These are phyloP conservation scores for Triplophysa yarkandensis DNA, from an alignment of 2,797 vertebrate species.

Conservation along the genomic window DNA sequence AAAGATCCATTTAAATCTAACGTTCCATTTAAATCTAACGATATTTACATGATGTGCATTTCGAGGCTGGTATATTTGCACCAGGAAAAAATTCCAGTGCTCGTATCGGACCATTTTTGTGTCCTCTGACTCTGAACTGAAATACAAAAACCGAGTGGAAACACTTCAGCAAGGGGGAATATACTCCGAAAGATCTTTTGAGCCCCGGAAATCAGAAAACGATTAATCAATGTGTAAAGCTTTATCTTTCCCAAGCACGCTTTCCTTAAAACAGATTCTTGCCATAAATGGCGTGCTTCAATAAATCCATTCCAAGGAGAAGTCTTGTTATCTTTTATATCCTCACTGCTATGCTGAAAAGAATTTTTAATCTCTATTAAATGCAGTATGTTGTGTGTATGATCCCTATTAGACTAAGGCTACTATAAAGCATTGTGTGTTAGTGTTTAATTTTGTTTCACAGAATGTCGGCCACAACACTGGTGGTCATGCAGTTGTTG, in stretches of 20 bases:
- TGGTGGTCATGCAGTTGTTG: no score
- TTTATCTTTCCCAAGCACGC: slow-evolving; percentile 35
- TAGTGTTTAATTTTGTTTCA: slow-evolving; percentile 30
- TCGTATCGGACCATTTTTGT: slow-evolving; percentile 1
- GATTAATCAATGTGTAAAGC: slow-evolving; percentile 25
- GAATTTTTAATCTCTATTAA: slow-evolving; percentile 20
- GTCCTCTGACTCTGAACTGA: neutral
- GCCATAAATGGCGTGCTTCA: slow-evolving; percentile 21
- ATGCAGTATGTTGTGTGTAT: neutral
- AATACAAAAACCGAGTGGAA: slow-evolving; percentile 10
- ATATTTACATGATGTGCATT: slow-evolving; percentile 12
- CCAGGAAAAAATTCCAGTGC: neutral
- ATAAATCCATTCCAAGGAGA: slow-evolving; percentile 27
- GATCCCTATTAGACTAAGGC: neutral
- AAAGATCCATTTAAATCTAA: neutral
- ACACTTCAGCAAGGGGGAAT: slow-evolving; percentile 19
- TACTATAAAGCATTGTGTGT: slow-evolving; percentile 15
- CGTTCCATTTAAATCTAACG: neutral
- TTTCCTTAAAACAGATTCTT: slow-evolving; percentile 32
- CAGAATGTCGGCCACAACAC: no score
- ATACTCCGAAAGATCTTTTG: slow-evolving; percentile 24
- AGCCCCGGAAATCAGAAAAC: slow-evolving; percentile 28
- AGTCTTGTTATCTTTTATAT: slow-evolving; percentile 28
- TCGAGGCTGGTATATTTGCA: slow-evolving; percentile 4
- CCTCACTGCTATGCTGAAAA: neutral